Base-by-base conservation (phyloP, 2,888 invertebrate genomes). In the Acanthosepion lycidas region DNA sequence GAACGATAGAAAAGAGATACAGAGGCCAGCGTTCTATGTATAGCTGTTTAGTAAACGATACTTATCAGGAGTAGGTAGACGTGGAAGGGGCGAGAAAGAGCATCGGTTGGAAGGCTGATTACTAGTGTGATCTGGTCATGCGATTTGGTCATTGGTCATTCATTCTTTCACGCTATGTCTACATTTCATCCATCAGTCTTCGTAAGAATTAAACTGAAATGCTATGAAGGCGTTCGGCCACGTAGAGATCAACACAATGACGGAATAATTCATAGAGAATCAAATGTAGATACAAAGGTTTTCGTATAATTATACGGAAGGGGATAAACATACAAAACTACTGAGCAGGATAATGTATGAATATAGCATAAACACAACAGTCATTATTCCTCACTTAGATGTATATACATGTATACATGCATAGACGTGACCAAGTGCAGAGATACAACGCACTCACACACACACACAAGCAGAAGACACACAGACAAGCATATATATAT, bases 141-240 rank as follows among this genome's bases (percentile, higher is more conserved):
- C 78, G 78, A 78, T 78, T 78, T 78, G 78, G n/a, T 78, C 78
- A 15, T 78, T 78, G 78, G 78, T n/a, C n/a, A 78, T 78, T 78
- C n/a, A 78, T 12, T 78, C 78, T 78, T 78, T 33, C 78, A 78
- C 78, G 78, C 78, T n/a, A 78, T n/a, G n/a, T n/a, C 78, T 78
- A n/a, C 78, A 33, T 78, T n/a, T 78, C 78, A 78, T 78, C n/a
- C 78, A n/a, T 78, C n/a, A n/a, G 78, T 78, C 78, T n/a, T 78
- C n/a, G 78, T 78, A 33, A 78, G 78, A n/a, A n/a, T 78, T 78
- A 78, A n/a, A 15, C n/a, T 5, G n/a, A 9, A n/a, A 78, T 9
- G 15, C 9, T n/a, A n/a, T 78, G n/a, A n/a, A 78, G n/a, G n/a
- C 78, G n/a, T 78, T n/a, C 78, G 78, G n/a, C 78, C n/a, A n/a